Conservation (phyloP, 1,140 invertebrate genomes). For the Polypedilum vanderplanki region DNA sequence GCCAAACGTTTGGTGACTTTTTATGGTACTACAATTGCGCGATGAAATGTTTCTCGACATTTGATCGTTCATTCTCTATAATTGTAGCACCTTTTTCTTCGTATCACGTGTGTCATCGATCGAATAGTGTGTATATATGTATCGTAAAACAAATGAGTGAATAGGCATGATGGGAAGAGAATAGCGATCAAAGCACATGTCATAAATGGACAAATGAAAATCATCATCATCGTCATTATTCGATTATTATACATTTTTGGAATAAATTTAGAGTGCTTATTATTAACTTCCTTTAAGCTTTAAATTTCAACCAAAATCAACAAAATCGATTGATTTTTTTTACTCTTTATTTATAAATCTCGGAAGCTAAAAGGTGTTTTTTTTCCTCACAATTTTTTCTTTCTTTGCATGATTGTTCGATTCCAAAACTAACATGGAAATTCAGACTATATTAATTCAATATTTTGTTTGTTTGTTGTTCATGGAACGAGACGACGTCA, state of each 20-base stretch:
- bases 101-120: background rate
- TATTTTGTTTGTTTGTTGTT: conserved; percentile 12
- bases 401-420: background rate
- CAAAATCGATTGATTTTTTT: no score
- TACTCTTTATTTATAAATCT: background rate
- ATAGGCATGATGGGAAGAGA: no score
- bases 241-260: conserved; percentile 12
- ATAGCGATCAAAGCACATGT: background rate
- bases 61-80: background rate
- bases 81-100: background rate
- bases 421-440: background rate
- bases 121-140: background rate
- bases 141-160: background rate
- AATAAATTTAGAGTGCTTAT: background rate
- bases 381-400: conserved; percentile 19
- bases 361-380: conserved; percentile 10
- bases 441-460: background rate
- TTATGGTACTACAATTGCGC: background rate
- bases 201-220: background rate
- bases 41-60: no score
- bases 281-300: no score
- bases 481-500: background rate
- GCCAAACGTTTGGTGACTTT: background rate
- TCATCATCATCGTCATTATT: background rate
- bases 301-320: no score